Base-by-base conservation (phyloP, 2,797 vertebrate genomes). In the Rhynchonycteris naso region DNA sequence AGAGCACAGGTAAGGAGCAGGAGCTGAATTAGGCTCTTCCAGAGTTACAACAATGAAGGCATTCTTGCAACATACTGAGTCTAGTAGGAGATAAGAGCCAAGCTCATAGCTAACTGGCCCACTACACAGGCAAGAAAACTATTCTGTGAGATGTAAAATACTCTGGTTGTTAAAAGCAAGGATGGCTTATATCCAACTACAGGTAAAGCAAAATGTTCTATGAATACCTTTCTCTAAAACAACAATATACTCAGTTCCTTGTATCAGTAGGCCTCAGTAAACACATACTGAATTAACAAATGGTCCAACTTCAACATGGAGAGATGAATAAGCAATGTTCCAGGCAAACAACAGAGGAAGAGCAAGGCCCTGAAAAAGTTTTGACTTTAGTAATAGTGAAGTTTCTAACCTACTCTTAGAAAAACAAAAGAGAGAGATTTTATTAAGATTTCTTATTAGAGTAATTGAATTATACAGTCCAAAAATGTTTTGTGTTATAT, bases 401-500 rank as follows among this genome's bases (percentile, higher is more conserved):
- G 65, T 72, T 90, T 90, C 30, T 93, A 24, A 74, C 9, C 11
- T 88, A 52, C 18, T 88, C 96, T 97, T 38, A 71, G 43, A 28
- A 33, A 35, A 52, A 75, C n/a, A 28, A 7, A 54, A 22, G 24
- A 56, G 18, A 58, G 5, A 54, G 30, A 52, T 82, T 94, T 52
- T 43, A n/a, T n/a, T 65, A 92, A 92, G 9, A 59, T 35, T 35
- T 28, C 10, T 90, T 82, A 69, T n/a, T 78, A 91, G 56, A 69
- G 19, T 54, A 92, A 47, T 19, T 75, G 50, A 80, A 86, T 54
- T 87, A 58, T 30, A 75, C 68, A 91, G 18, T 58, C 5, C 6
- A 90, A 94, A 95, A 71, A 43, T 7, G 1, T 61, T 93, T 47
- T 75, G 12, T 43, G 65, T 69, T 66, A 24, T 30, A 52, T 26